Conservation (phyloP, 2,113 vertebrate genomes). For the Sinocyclocheilus rhinocerous region DNA sequence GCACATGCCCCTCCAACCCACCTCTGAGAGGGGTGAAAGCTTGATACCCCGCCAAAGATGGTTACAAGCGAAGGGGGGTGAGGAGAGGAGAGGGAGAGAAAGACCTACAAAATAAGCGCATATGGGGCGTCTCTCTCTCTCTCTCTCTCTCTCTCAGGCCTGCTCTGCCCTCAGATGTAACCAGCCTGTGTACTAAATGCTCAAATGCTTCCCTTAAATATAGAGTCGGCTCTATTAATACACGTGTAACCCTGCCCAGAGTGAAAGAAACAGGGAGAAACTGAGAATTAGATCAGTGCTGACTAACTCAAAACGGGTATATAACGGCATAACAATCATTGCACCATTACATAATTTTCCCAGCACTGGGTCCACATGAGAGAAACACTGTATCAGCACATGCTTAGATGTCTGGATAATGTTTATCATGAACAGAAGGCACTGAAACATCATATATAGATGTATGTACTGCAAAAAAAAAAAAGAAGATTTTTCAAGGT, state of each 20-base stretch:
- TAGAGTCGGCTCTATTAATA: conserved; percentile 58
- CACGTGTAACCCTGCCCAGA: conserved; percentile 46
- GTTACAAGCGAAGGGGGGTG: conserved; percentile 42
- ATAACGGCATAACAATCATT: not conserved
- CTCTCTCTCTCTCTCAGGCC: not conserved
- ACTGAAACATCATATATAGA: not conserved
- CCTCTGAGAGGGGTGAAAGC: conserved; percentile 37
- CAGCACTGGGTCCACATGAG: conserved; percentile 3
- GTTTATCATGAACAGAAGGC: not conserved
- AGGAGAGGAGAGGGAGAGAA: not conserved
- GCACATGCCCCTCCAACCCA: conserved; percentile 18
- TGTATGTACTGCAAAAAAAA: no score
- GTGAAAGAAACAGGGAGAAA: conserved; percentile 2
- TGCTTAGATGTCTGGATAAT: not conserved
- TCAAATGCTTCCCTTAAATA: conserved; percentile 56
- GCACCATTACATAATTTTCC: conserved; percentile 53
- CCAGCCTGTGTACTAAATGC: conserved; percentile 37
- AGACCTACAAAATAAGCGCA: not conserved
- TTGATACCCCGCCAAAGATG: conserved; percentile 62
- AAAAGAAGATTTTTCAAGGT: no score
- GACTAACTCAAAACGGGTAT: not conserved
- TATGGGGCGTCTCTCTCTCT: conserved; percentile 31
- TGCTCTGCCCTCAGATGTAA: conserved; percentile 11
- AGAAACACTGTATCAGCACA: conserved; percentile 25
- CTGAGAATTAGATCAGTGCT: not conserved